Evolutionary conservation across 2,888 invertebrate species (phyloP).

Genomic region (Synanthedon myopaeformis): DNA sequence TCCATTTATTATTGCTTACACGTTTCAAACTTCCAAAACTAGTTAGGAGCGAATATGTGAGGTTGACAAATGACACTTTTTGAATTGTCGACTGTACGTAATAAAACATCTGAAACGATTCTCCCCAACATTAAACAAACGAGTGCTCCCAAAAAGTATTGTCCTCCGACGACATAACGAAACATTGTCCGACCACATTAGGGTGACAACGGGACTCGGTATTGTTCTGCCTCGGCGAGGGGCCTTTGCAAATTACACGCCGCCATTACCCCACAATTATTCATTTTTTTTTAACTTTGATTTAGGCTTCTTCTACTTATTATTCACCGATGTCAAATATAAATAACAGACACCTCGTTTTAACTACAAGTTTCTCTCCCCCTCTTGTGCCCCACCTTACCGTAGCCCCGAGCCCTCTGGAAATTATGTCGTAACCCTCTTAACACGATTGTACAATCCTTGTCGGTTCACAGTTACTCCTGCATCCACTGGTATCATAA

Average conservation of each 20-base stretch:
- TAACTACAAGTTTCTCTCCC: background rate
- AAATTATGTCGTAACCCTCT: constrained; percentile 6
- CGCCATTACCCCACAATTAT: background rate
- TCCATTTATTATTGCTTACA: no score
- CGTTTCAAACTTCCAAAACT: no score
- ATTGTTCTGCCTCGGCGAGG: background rate
- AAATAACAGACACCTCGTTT: background rate
- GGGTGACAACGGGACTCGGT: background rate
- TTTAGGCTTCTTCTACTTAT: no score
- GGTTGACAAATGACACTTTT: background rate
- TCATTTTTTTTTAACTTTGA: no score
- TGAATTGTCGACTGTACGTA: background rate
- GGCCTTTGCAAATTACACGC: background rate
- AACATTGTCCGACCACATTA: background rate
- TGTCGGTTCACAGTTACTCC: background rate
- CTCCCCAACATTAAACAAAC: background rate
- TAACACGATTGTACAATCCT: constrained; percentile 3
- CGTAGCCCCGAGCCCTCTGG: background rate
- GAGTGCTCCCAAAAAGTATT: background rate
- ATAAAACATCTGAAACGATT: background rate
- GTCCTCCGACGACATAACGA: background rate
- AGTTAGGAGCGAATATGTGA: constrained; percentile 8
- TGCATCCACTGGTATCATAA: background rate
- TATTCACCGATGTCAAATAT: no score
- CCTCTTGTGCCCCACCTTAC: background rate